Percentiles rank a stretch among this genome's conserved stretches.
phyloP scores from a whole-genome alignment of 2,888 invertebrate genomes.

The Lepetodrilus schrolli region DNA sequence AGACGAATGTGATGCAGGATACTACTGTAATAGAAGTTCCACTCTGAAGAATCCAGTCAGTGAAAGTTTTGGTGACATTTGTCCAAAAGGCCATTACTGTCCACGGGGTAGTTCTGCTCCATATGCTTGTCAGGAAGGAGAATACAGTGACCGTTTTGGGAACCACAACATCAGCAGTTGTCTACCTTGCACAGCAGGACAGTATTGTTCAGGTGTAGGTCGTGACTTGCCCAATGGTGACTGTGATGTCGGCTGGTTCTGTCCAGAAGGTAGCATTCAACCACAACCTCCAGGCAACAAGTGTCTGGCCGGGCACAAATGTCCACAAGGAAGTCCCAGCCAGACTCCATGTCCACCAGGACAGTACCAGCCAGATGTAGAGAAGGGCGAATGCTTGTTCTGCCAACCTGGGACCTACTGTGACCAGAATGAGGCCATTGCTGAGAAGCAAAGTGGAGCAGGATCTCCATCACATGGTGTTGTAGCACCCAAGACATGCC shows the following conservation, averaged over 20 bases:
- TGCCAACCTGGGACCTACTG: slow-evolving; percentile 72
- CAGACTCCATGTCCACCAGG: slow-evolving; percentile 70
- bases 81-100: slow-evolving; percentile 73
- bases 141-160: slow-evolving; percentile 60
- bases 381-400: slow-evolving; percentile 58
- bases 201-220: slow-evolving; percentile 67
- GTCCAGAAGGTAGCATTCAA: slow-evolving; percentile 62
- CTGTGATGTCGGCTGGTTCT: slow-evolving; percentile 70
- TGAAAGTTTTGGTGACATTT: slow-evolving; percentile 71
- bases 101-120: slow-evolving; percentile 62
- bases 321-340: slow-evolving; percentile 64
- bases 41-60: slow-evolving; percentile 69
- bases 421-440: slow-evolving; percentile 70
- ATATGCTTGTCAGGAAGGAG: slow-evolving; percentile 66
- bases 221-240: slow-evolving; percentile 61
- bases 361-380: slow-evolving; percentile 64
- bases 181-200: slow-evolving; percentile 71
- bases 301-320: slow-evolving; percentile 70
- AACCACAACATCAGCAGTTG: slow-evolving; percentile 68
- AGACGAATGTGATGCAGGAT: slow-evolving; percentile 67
- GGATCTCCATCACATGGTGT: slow-evolving; percentile 70
- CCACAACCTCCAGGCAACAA: slow-evolving; percentile 70
- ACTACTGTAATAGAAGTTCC: slow-evolving; percentile 67
- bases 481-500: slow-evolving; percentile 70
- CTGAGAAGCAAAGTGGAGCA: slow-evolving; percentile 69